phyloP scores from a whole-genome alignment of 2,113 vertebrate genomes.

The Rafetus swinhoei region DNA sequence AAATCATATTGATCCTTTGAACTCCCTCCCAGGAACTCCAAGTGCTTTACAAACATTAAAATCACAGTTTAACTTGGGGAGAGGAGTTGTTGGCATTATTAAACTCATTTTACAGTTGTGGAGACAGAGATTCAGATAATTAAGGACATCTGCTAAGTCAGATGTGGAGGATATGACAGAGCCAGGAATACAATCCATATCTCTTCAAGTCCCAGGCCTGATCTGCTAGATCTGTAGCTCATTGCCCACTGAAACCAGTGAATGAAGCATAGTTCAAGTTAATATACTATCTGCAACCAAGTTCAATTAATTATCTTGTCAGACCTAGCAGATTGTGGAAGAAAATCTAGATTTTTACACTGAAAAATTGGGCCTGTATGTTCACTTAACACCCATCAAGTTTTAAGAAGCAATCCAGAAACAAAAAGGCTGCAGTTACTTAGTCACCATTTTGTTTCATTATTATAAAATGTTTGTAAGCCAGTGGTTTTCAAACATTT shows the following conservation, averaged over 20 bases:
- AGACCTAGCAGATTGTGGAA: neutral
- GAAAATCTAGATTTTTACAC: neutral
- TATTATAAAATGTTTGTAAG: slow-evolving; percentile 11
- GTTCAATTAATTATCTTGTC: neutral
- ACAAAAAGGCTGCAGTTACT: slow-evolving; percentile 8
- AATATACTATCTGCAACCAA: neutral
- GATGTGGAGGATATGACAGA: neutral
- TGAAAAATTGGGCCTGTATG: neutral
- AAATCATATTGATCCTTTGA: slow-evolving; percentile 37
- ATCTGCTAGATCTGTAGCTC: rapidly evolving
- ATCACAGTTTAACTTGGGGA: neutral
- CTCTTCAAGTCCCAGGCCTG: neutral
- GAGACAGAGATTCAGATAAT: neutral
- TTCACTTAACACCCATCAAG: slow-evolving; percentile 27
- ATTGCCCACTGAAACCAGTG: neutral
- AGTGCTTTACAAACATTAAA: slow-evolving; percentile 22
- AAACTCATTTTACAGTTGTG: neutral
- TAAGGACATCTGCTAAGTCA: neutral
- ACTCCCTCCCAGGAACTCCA: slow-evolving; percentile 9
- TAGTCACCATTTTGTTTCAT: slow-evolving; percentile 40
- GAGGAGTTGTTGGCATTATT: neutral
- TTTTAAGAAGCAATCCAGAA: slow-evolving; percentile 46
- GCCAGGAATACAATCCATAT: neutral
- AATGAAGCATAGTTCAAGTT: no score
- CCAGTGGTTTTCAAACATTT: no score